Percentiles rank a stretch among this genome's conserved stretches.
These are phyloP conservation scores for Parnassius orleans DNA, from an alignment of 2,888 invertebrate genomes.

Conservation along the genomic window DNA sequence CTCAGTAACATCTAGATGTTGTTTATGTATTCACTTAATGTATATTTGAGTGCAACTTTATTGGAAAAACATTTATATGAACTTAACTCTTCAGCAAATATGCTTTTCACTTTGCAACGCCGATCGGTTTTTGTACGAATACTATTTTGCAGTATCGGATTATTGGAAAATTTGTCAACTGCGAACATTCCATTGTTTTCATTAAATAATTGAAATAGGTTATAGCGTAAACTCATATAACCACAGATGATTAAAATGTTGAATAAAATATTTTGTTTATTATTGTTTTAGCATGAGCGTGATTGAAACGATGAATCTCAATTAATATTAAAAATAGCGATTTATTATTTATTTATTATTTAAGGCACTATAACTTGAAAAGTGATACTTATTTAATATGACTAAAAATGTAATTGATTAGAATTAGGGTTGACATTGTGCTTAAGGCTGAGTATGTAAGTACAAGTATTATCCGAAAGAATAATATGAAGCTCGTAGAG, in stretches of 20 bases:
- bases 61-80: neutral
- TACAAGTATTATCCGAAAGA: constrained; percentile 39
- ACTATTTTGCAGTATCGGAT: constrained; percentile 45
- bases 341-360: neutral
- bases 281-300: neutral
- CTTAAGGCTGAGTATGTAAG: constrained; percentile 42
- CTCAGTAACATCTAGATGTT: neutral
- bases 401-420: constrained; percentile 40
- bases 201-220: constrained; percentile 43
- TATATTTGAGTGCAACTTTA: neutral
- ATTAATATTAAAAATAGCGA: constrained; percentile 3
- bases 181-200: constrained; percentile 41
- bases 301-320: neutral
- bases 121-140: constrained; percentile 40
- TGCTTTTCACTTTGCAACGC: constrained; percentile 30
- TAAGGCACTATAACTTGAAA: neutral
- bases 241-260: constrained; percentile 20
- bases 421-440: constrained; percentile 51
- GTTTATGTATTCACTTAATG: neutral
- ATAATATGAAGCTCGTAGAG: constrained; percentile 43
- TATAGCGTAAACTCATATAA: constrained; percentile 27
- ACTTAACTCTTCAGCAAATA: constrained; percentile 6
- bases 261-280: constrained; percentile 21
- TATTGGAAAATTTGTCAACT: constrained; percentile 51
- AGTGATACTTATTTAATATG: constrained; percentile 29